phyloP scores from a whole-genome alignment of 2,888 invertebrate genomes.

The Apamea monoglypha region DNA sequence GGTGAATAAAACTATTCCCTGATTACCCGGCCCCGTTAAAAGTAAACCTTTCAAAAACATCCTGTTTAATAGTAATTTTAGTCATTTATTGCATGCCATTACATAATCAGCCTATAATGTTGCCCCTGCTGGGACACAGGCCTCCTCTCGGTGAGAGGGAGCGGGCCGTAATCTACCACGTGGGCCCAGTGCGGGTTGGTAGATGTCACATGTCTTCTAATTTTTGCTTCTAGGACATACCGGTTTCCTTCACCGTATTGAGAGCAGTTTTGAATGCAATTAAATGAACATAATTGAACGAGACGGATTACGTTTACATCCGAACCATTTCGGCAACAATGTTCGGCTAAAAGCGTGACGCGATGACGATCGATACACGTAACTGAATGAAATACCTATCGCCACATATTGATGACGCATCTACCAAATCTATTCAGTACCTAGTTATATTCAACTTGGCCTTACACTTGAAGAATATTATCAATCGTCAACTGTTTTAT shows the following conservation, averaged over 20 bases:
- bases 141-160: too few relatives aligned
- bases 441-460: background rate
- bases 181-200: too few relatives aligned
- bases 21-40: background rate
- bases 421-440: background rate
- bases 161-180: too few relatives aligned
- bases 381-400: constrained; percentile 5
- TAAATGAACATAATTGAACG: constrained; percentile 33
- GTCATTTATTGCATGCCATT: too few relatives aligned
- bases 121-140: too few relatives aligned
- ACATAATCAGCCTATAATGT: too few relatives aligned
- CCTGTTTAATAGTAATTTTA: constrained; percentile 1
- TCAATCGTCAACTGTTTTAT: constrained; percentile 10
- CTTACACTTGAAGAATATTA: background rate
- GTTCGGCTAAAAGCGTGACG: background rate
- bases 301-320: background rate
- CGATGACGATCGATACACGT: constrained; percentile 6
- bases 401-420: constrained; percentile 25
- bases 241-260: too few relatives aligned
- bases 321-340: background rate
- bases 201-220: too few relatives aligned
- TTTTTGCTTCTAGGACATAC: too few relatives aligned
- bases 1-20: background rate
- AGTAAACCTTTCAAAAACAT: background rate
- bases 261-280: too few relatives aligned